Evolutionary conservation across 2,888 invertebrate species (phyloP).

Genomic region (Callinectes sapidus): DNA sequence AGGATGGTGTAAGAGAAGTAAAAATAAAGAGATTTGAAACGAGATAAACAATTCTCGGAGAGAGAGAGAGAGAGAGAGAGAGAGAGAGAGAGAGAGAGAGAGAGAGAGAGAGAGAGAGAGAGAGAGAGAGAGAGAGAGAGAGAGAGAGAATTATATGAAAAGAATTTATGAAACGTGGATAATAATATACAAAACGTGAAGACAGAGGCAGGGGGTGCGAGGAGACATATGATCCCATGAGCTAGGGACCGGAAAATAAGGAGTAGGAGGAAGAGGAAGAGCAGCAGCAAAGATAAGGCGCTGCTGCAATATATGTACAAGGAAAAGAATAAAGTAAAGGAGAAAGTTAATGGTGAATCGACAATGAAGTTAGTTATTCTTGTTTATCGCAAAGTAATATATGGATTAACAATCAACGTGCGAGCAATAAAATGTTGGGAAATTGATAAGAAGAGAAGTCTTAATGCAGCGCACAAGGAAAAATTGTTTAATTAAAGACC

Average conservation of each 20-base stretch:
- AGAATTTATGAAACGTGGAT: constrained; percentile 37
- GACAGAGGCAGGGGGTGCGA: constrained; percentile 11
- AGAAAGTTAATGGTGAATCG: background rate
- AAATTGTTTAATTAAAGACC: background rate
- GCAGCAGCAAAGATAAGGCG: background rate
- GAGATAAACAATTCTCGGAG: background rate
- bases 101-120: constrained; percentile 37
- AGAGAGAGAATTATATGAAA: background rate
- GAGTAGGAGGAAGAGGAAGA: background rate
- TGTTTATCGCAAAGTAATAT: background rate
- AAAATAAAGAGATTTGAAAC: background rate
- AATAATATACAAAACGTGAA: constrained; percentile 30
- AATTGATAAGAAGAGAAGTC: background rate
- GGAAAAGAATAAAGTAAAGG: background rate
- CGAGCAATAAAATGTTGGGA: background rate
- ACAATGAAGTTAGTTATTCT: background rate
- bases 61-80: constrained; percentile 28
- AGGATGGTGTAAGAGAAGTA: background rate
- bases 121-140: constrained; percentile 6
- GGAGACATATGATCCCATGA: constrained; percentile 23
- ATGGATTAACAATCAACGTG: background rate
- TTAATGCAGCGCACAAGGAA: background rate
- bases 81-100: constrained; percentile 30
- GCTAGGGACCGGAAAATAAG: background rate
- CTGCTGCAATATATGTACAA: constrained; percentile 10